Conservation (phyloP, 2,888 invertebrate genomes). For the Chymomyza fuscimana region DNA sequence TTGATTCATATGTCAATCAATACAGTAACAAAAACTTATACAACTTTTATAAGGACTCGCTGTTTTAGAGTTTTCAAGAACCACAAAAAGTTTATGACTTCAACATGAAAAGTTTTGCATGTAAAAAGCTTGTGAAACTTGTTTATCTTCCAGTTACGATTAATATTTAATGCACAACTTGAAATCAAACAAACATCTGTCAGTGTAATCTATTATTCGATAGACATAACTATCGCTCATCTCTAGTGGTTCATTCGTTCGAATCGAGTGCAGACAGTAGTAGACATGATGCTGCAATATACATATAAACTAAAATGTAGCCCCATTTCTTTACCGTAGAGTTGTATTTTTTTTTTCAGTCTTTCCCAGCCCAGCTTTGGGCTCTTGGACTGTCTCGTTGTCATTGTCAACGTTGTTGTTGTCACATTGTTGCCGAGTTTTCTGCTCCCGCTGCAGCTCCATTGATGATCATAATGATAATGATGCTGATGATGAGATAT, state of each 20-base stretch:
- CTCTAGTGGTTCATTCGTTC: background rate
- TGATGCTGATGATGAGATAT: background rate
- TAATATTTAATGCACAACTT: too few relatives aligned
- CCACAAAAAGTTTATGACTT: too few relatives aligned
- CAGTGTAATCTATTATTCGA: too few relatives aligned
- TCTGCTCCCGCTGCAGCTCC: background rate
- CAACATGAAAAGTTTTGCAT: too few relatives aligned
- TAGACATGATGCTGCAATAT: slow-evolving; percentile 70
- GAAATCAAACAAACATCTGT: too few relatives aligned
- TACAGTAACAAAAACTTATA: too few relatives aligned
- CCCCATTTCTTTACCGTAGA: background rate
- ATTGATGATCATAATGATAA: background rate
- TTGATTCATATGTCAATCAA: too few relatives aligned
- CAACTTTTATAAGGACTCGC: too few relatives aligned
- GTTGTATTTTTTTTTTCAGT: too few relatives aligned
- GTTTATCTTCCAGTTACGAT: too few relatives aligned
- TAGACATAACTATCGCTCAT: background rate
- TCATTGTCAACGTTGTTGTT: slow-evolving; percentile 3
- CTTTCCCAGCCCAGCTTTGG: background rate
- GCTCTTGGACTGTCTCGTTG: background rate
- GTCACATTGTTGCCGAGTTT: slow-evolving; percentile 1
- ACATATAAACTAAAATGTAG: slow-evolving; percentile 37
- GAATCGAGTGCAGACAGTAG: background rate
- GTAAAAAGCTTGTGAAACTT: too few relatives aligned
- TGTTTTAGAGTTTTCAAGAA: background rate